Conservation (phyloP, 2,113 vertebrate genomes). For the Oncorhynchus gorbuscha region DNA sequence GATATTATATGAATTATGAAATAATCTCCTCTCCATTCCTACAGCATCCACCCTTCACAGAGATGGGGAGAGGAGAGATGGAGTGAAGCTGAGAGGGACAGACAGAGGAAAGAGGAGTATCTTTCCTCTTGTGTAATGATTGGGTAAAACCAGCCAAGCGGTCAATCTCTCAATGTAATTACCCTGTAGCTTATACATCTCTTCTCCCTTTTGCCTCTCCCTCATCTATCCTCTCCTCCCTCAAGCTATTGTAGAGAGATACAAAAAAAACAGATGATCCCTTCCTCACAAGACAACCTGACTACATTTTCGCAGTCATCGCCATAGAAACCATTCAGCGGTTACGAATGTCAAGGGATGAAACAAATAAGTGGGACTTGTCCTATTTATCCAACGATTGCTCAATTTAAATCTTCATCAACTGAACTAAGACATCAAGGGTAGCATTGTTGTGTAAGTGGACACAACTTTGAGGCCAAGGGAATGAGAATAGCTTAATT, state of each 20-base stretch:
- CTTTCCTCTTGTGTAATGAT: background rate
- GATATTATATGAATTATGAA: no score
- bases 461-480: background rate
- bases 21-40: slow-evolving; percentile 11
- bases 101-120: background rate
- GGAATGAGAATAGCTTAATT: background rate
- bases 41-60: background rate
- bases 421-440: background rate
- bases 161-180: slow-evolving; percentile 37
- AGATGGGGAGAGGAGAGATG: background rate
- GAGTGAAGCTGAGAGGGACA: background rate
- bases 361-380: slow-evolving; percentile 6
- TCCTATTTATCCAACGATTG: background rate
- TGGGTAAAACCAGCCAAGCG: slow-evolving; percentile 27
- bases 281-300: no score
- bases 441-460: background rate
- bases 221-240: background rate
- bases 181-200: slow-evolving; percentile 16
- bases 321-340: slow-evolving; percentile 34
- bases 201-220: background rate
- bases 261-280: no score
- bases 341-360: background rate
- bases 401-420: background rate
- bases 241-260: background rate
- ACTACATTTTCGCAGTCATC: slow-evolving; percentile 9